Evolutionary conservation across 2,888 invertebrate genomes (phyloP).

Genomic region (Drosophila yooni): DNA sequence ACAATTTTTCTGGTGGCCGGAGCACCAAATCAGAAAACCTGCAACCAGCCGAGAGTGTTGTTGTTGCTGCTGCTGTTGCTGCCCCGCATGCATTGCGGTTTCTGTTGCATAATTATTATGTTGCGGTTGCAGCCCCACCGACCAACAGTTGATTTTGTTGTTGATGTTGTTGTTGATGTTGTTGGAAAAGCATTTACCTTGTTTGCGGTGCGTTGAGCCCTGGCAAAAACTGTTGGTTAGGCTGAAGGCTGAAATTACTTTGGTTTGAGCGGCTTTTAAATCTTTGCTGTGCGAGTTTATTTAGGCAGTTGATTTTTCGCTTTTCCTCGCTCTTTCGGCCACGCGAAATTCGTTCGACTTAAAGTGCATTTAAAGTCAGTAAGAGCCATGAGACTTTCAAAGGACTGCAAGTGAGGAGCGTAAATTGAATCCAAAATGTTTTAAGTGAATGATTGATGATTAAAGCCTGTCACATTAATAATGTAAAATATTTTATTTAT

Average conservation of each 20-base stretch:
- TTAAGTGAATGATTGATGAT: neutral
- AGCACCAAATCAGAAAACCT: constrained; percentile 54
- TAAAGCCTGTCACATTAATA: neutral
- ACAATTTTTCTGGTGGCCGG: constrained; percentile 71
- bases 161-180: constrained; percentile 70
- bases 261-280: constrained; percentile 82
- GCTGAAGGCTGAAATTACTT: constrained; percentile 70
- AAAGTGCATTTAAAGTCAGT: constrained; percentile 39
- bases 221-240: constrained; percentile 72
- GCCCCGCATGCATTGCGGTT: constrained; percentile 79
- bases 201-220: constrained; percentile 74
- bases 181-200: constrained; percentile 78
- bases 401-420: constrained; percentile 1
- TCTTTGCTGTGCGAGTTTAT: constrained; percentile 76
- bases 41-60: constrained; percentile 46
- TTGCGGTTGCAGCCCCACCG: constrained; percentile 67
- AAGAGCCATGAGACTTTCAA: neutral
- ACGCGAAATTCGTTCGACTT: constrained; percentile 24
- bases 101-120: constrained; percentile 81
- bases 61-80: constrained; percentile 35
- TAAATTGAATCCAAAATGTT: constrained; percentile 7
- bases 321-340: constrained; percentile 7
- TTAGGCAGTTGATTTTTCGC: constrained; percentile 66
- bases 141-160: constrained; percentile 62
- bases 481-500: neutral